Conservation (phyloP, 2,113 vertebrate genomes). For the Forbesichthys agassizii region DNA sequence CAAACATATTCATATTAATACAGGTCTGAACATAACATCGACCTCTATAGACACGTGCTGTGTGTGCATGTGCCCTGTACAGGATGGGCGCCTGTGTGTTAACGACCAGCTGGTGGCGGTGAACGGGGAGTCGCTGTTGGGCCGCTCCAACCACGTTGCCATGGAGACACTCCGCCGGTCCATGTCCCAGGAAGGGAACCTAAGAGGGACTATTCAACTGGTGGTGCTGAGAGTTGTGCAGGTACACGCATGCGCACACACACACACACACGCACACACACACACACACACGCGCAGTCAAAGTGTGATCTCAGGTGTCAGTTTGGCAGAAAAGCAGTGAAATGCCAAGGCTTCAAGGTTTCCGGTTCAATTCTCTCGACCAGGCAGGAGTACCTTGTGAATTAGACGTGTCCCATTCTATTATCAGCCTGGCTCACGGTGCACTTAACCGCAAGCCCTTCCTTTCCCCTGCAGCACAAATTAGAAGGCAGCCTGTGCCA, state of each 20-base stretch:
- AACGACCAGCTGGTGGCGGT: constrained; percentile 96
- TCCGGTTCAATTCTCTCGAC: not conserved
- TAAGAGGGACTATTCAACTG: constrained; percentile 91
- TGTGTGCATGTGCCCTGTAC: constrained; percentile 13
- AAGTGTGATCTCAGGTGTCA: constrained; percentile 17
- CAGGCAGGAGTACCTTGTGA: not conserved
- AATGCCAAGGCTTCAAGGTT: not conserved
- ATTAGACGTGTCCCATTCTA: not conserved
- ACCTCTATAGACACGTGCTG: no score
- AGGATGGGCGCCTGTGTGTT: constrained; percentile 89
- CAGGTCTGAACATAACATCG: no score
- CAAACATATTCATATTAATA: no score
- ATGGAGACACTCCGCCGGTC: constrained; percentile 96
- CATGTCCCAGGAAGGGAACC: constrained; percentile 97
- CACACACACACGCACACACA: constrained; percentile 2
- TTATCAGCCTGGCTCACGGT: not conserved
- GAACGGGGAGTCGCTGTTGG: constrained; percentile 91
- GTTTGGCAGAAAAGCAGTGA: constrained; percentile 19
- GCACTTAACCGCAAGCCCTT: constrained; percentile 18
- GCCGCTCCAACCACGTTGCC: constrained; percentile 91
- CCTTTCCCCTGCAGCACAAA: constrained; percentile 9
- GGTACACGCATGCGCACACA: constrained; percentile 33
- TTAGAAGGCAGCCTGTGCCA: constrained; percentile 32
- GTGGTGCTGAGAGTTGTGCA: constrained; percentile 84
- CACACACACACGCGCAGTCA: not conserved